Evolutionary conservation across 2,797 vertebrate genomes (phyloP).

Genomic region (Cirrhinus molitorella): DNA sequence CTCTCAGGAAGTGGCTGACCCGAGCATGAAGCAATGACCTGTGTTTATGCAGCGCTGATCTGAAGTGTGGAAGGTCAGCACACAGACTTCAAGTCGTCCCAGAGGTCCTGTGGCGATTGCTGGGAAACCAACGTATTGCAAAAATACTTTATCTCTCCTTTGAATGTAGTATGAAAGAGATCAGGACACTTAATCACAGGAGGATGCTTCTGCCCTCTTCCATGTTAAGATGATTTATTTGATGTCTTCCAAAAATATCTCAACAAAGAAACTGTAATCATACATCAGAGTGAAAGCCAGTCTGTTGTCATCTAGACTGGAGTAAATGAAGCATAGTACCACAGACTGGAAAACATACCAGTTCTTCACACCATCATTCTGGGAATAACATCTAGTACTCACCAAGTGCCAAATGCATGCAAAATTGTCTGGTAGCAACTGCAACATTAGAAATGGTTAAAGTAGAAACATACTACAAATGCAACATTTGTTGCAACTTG

Average conservation of each 20-base stretch:
- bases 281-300: not conserved
- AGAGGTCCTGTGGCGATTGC: conserved; percentile 47
- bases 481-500: not conserved
- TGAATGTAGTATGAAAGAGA: conserved; percentile 33
- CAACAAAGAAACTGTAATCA: not conserved
- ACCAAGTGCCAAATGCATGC: not conserved
- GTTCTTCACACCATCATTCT: conserved; percentile 10
- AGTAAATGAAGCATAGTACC: conserved; percentile 13
- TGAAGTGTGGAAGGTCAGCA: conserved; percentile 52
- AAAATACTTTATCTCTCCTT: conserved; percentile 15
- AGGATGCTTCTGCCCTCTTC: conserved; percentile 5
- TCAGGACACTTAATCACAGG: not conserved
- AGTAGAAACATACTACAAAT: not conserved
- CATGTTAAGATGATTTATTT: not conserved
- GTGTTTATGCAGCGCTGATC: conserved; percentile 39
- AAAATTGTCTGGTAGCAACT: conserved; percentile 4
- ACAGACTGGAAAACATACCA: not conserved
- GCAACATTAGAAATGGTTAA: not conserved
- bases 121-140: conserved; percentile 42
- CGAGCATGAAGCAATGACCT: conserved; percentile 38
- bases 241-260: not conserved
- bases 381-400: conserved; percentile 12
- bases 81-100: conserved; percentile 17
- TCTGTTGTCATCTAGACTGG: conserved; percentile 5
- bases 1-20: conserved; percentile 57